Conservation (phyloP, 2,888 invertebrate genomes). For the Orthosia gothica region DNA sequence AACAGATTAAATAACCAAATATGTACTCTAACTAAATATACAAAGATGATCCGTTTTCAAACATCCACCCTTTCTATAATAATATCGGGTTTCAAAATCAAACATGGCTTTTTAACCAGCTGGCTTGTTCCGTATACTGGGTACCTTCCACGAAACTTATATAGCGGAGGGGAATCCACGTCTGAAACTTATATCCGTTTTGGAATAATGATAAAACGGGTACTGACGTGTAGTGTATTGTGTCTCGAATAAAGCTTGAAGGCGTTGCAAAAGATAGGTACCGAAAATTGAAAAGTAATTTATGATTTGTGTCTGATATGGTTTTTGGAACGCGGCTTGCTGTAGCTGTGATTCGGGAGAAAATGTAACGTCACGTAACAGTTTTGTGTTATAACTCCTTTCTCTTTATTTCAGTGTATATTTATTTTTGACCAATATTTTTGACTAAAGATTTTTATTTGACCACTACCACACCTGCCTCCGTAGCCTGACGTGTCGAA, state of each 20-base stretch:
- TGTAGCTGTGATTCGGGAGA: too few relatives aligned
- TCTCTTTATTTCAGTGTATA: too few relatives aligned
- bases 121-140: neutral
- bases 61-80: neutral
- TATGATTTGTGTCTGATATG: neutral
- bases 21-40: neutral
- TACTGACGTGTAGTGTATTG: constrained; percentile 11
- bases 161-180: neutral
- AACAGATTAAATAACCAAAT: neutral
- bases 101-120: neutral
- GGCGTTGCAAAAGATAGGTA: neutral
- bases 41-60: neutral
- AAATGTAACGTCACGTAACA: too few relatives aligned
- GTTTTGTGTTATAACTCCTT: too few relatives aligned
- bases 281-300: neutral
- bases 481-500: too few relatives aligned
- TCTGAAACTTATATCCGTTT: constrained; percentile 43
- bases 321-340: too few relatives aligned
- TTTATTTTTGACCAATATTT: too few relatives aligned
- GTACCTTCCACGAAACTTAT: constrained; percentile 12
- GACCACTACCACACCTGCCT: too few relatives aligned
- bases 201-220: constrained; percentile 42
- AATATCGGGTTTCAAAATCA: neutral
- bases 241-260: neutral
- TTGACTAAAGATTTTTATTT: too few relatives aligned